phyloP scores from a whole-genome alignment of 2,888 invertebrate species.

The Dione juno region DNA sequence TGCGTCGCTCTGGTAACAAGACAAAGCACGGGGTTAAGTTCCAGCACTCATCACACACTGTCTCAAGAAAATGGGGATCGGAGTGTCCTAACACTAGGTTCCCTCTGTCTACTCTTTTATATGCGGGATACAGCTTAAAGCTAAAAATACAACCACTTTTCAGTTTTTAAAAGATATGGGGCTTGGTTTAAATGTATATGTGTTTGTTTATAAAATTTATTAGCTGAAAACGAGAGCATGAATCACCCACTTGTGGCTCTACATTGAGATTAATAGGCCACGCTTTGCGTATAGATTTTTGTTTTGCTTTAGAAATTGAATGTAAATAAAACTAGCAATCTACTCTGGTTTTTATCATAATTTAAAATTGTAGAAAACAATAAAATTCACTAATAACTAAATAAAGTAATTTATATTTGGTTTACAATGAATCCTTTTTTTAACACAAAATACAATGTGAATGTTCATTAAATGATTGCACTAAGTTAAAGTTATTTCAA shows the following conservation, averaged over 20 bases:
- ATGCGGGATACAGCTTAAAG: too few species aligned
- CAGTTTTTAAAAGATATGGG: not conserved
- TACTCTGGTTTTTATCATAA: not conserved
- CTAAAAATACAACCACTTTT: not conserved
- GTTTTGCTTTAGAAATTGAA: not conserved
- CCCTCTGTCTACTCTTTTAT: too few species aligned
- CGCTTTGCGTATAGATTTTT: slow-evolving; percentile 6
- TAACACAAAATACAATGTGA: too few species aligned
- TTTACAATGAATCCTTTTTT: not conserved
- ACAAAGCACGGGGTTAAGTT: too few species aligned
- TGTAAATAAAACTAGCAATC: not conserved
- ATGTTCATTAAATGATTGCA: too few species aligned
- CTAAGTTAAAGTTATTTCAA: too few species aligned
- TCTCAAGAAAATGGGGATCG: too few species aligned
- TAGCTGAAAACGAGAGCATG: slow-evolving; percentile 1
- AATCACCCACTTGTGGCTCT: slow-evolving; percentile 1
- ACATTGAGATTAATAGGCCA: slow-evolving; percentile 16
- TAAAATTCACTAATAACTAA: not conserved
- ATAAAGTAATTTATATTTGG: too few species aligned
- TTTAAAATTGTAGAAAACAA: not conserved
- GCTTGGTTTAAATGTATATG: not conserved
- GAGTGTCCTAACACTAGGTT: too few species aligned
- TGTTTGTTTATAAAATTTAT: slow-evolving; percentile 8
- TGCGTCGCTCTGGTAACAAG: too few species aligned
- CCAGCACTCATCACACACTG: too few species aligned